Evolutionary conservation across 2,797 vertebrate genomes (phyloP).

Genomic region (Coilia nasus): DNA sequence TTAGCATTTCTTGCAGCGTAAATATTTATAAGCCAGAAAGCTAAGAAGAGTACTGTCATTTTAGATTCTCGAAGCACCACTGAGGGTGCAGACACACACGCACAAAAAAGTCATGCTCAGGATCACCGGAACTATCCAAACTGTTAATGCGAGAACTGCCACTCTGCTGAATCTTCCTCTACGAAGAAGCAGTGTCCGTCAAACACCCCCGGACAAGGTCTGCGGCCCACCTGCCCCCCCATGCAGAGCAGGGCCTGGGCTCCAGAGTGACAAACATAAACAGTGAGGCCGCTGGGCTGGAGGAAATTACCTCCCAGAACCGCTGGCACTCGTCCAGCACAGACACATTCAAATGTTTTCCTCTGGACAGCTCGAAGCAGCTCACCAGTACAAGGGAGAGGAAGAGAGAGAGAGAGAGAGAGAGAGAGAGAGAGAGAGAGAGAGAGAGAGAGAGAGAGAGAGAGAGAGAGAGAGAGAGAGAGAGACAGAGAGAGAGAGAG

Average conservation of each 20-base stretch:
- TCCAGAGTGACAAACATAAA: constrained; percentile 75
- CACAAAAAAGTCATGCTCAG: background rate
- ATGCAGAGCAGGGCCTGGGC: constrained; percentile 48
- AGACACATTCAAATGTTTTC: constrained; percentile 75
- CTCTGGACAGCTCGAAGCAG: constrained; percentile 59
- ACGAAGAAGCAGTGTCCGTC: background rate
- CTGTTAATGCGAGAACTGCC: background rate
- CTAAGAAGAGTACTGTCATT: background rate
- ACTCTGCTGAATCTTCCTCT: background rate
- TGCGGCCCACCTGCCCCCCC: constrained; percentile 10
- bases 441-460: background rate
- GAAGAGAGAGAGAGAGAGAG: background rate
- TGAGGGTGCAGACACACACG: background rate
- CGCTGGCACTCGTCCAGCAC: constrained; percentile 73
- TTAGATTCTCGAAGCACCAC: background rate
- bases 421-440: background rate
- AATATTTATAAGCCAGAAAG: background rate
- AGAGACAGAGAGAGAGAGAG: background rate
- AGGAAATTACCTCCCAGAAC: constrained; percentile 82
- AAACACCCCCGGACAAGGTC: background rate
- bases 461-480: background rate
- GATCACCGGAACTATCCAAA: background rate
- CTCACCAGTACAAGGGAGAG: constrained; percentile 30
- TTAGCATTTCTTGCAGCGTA: background rate
- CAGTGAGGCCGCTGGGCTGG: constrained; percentile 68